Conservation (phyloP, 2,113 vertebrate species). For the Istiophorus platypterus region DNA sequence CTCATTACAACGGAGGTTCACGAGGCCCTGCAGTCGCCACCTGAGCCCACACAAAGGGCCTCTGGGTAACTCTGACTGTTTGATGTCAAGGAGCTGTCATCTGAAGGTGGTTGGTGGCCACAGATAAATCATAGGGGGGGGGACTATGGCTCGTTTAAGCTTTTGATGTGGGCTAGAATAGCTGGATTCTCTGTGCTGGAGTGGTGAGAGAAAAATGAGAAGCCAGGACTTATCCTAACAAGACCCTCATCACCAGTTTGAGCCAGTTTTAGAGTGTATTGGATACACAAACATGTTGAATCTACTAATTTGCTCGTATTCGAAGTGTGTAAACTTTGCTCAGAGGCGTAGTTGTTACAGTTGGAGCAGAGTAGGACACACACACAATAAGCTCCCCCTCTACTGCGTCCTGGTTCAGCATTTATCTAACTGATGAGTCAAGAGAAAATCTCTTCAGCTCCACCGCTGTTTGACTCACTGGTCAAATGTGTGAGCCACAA, state of each 20-base stretch:
- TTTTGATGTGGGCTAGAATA: conserved; percentile 69
- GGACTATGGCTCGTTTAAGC: conserved; percentile 42
- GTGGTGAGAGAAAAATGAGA: conserved; percentile 65
- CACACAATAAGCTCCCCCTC: background rate
- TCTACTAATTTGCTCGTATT: conserved; percentile 26
- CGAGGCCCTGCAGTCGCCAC: conserved; percentile 66
- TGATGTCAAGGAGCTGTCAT: conserved; percentile 78
- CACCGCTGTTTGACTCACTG: background rate
- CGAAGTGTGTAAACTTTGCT: conserved; percentile 16
- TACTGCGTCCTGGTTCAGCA: background rate
- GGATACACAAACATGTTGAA: background rate
- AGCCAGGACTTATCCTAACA: conserved; percentile 8
- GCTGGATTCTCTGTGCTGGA: conserved; percentile 8
- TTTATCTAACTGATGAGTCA: background rate
- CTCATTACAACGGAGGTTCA: conserved; percentile 68
- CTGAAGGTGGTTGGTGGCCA: conserved; percentile 55
- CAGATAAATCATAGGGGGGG: conserved; percentile 56
- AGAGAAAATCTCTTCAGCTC: background rate
- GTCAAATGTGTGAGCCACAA: background rate
- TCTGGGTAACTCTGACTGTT: conserved; percentile 72
- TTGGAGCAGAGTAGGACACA: conserved; percentile 4
- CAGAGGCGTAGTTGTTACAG: background rate
- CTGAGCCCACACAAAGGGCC: conserved; percentile 79
- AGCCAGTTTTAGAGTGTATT: background rate
- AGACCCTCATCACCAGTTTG: background rate